phyloP scores from a whole-genome alignment of 1,140 invertebrate species.

The Scaptomyza pallida region DNA sequence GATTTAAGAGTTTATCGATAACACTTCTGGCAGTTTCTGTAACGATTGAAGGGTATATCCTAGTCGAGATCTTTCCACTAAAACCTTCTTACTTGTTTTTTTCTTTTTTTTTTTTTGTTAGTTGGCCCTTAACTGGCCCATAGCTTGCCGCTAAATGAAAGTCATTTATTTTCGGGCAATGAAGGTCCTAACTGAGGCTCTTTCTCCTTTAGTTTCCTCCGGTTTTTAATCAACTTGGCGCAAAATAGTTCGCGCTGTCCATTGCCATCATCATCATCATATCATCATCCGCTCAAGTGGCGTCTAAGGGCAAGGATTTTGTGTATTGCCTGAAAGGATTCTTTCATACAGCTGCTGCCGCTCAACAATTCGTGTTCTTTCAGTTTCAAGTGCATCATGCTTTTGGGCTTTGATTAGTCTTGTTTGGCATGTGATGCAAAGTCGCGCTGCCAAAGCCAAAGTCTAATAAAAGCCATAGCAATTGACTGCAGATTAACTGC shows the following conservation, averaged over 20 bases:
- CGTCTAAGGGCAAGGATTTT: constrained; percentile 49
- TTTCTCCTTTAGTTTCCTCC: constrained; percentile 22
- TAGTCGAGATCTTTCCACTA: no score
- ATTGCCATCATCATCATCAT: constrained; percentile 4
- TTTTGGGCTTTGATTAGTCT: constrained; percentile 60
- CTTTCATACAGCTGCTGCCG: not conserved
- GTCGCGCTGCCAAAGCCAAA: constrained; percentile 23
- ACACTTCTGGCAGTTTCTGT: no score
- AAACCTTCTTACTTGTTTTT: no score
- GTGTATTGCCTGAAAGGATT: constrained; percentile 47
- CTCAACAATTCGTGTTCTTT: not conserved
- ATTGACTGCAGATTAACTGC: constrained; percentile 44
- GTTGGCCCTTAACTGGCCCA: not conserved
- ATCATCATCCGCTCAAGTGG: constrained; percentile 42
- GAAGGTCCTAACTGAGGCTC: not conserved
- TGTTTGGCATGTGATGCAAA: constrained; percentile 35
- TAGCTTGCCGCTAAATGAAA: constrained; percentile 61
- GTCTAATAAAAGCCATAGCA: constrained; percentile 46
- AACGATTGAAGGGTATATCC: no score
- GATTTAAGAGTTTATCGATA: no score
- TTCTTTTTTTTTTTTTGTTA: no score
- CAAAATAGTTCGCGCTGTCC: constrained; percentile 62
- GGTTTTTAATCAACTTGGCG: constrained; percentile 72
- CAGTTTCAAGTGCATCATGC: constrained; percentile 55
- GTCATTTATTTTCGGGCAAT: constrained; percentile 66